Conservation (phyloP, 2,888 invertebrate genomes). For the Keiferia lycopersicella region DNA sequence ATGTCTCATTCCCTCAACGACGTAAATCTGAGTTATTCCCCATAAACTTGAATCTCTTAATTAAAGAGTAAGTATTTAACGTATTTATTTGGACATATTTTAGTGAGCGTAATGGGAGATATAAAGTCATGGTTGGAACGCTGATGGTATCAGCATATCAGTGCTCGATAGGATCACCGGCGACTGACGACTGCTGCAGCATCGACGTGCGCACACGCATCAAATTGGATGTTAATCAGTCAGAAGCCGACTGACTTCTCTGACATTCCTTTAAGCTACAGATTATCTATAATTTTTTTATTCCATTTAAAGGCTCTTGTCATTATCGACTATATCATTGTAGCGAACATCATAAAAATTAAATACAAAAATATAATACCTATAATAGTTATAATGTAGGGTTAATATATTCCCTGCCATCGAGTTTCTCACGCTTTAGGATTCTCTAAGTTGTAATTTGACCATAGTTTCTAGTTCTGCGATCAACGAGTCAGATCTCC, state of each 20-base stretch:
- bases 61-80: constrained; percentile 51
- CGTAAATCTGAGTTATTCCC: constrained; percentile 39
- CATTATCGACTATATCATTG: too few relatives aligned
- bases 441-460: constrained; percentile 2
- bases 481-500: constrained; percentile 22
- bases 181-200: constrained; percentile 36
- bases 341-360: too few relatives aligned
- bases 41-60: constrained; percentile 50
- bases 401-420: not conserved
- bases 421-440: constrained; percentile 9
- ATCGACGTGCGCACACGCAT: constrained; percentile 46
- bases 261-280: too few relatives aligned
- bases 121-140: constrained; percentile 49
- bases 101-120: constrained; percentile 56
- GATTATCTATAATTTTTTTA: too few relatives aligned
- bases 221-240: constrained; percentile 63
- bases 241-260: constrained; percentile 2
- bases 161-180: constrained; percentile 36
- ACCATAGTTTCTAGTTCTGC: constrained; percentile 22
- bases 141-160: constrained; percentile 50
- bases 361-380: too few relatives aligned
- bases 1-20: constrained; percentile 33
- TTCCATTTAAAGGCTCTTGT: too few relatives aligned
- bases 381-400: too few relatives aligned
- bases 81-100: constrained; percentile 60